These are phyloP conservation scores for Cyclophora punctaria DNA, from an alignment of 2,888 invertebrate genomes.

Conservation along the genomic window DNA sequence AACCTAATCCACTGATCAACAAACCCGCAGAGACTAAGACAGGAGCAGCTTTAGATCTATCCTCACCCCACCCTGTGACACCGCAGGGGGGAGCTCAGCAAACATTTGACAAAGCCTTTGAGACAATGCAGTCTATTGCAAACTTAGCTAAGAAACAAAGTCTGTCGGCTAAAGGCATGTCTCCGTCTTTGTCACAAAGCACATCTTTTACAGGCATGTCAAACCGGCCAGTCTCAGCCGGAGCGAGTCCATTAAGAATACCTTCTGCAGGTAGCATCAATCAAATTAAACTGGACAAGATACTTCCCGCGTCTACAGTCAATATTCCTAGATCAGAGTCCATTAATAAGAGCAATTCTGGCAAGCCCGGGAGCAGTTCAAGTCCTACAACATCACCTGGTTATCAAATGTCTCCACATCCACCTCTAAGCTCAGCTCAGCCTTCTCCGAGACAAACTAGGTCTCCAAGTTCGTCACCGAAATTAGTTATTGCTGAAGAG, in stretches of 20 bases:
- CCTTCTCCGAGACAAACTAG: slow-evolving; percentile 64
- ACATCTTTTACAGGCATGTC: slow-evolving; percentile 45
- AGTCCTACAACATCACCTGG: slow-evolving; percentile 37
- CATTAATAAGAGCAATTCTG: slow-evolving; percentile 35
- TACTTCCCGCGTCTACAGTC: slow-evolving; percentile 29
- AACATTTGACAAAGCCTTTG: slow-evolving; percentile 57
- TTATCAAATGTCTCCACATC: slow-evolving; percentile 43
- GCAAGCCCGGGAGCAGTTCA: slow-evolving; percentile 35
- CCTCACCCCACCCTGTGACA: slow-evolving; percentile 60
- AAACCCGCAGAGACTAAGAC: slow-evolving; percentile 48
- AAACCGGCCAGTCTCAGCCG: slow-evolving; percentile 40
- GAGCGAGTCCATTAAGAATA: slow-evolving; percentile 45
- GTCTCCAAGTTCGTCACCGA: slow-evolving; percentile 71
- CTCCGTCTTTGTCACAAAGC: slow-evolving; percentile 41
- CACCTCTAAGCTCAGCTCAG: slow-evolving; percentile 40
- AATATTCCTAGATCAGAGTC: slow-evolving; percentile 43
- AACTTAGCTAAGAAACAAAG: slow-evolving; percentile 69
- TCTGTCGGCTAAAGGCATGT: slow-evolving; percentile 46
- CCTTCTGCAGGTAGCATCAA: slow-evolving; percentile 44
- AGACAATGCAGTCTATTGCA: slow-evolving; percentile 71
- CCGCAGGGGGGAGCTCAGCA: slow-evolving; percentile 53
- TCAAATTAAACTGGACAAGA: slow-evolving; percentile 55
- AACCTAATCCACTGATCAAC: slow-evolving; percentile 37
- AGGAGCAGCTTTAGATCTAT: slow-evolving; percentile 62
- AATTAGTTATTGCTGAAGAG: slow-evolving; percentile 69